Base-by-base conservation (phyloP, 2,888 invertebrate genomes). In the Dioctria linearis region DNA sequence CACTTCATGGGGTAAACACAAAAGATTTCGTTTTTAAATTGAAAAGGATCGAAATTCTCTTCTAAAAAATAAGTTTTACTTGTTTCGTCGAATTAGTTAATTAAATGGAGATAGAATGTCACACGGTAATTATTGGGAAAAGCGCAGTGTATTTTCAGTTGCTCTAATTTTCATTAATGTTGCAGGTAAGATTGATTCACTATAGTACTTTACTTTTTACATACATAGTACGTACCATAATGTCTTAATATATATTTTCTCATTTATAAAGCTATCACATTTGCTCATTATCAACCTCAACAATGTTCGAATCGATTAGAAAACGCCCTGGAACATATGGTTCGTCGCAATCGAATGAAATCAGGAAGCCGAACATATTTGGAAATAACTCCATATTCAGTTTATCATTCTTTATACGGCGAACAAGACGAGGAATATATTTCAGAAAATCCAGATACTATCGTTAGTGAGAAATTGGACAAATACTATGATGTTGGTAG, bases 221-320 rank as follows among this genome's bases (percentile, higher is more conserved):
- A 67, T 49, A 2, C 3, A 37, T n/a, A 8, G 54, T 54, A 9
- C n/a, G 6, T 3, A 54, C 4, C 4, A 8, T n/a, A 37, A 51
- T n/a, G n/a, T n/a, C n/a, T n/a, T n/a, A n/a, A n/a, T n/a, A n/a
- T n/a, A n/a, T 42, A n/a, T 13, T 40, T 71, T 57, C 11, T n/a
- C 25, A 13, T 11, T 25, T 11, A 5, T 57, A 57, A 57, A 57
- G 57, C 11, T 8, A 57, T 13, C 4, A 5, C 13, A 9, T 11
- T 39, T 6, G 25, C 11, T 46, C 43, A 65, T 0, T 54, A 75
- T 51, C 88, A 88, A 71, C 90, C 90, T 3, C 91, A 91, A 78
- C 90, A 92, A 82, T 94, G 94, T 84, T 92, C 93, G 0, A 90
- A 92, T 25, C 91, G 93, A 25, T 87, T 94, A 80, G 94, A 94